Conservation (phyloP, 1,140 invertebrate genomes). For the Bactericera cockerelli region DNA sequence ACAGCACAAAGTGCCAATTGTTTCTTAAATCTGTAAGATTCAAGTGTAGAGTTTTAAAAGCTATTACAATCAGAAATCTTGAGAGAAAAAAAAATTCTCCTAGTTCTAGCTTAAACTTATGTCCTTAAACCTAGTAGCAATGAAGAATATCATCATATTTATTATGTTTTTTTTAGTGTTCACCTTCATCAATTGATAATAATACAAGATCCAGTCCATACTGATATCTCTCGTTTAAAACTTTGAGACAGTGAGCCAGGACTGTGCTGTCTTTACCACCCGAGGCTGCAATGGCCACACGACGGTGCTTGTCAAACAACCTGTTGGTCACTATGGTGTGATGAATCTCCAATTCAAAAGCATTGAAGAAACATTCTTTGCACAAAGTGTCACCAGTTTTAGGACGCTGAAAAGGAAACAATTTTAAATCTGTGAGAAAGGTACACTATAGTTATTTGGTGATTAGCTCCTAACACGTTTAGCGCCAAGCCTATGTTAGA, state of each 20-base stretch:
- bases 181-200: constrained; percentile 93
- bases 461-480: constrained; percentile 5
- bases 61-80: no score
- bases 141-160: no score
- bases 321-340: constrained; percentile 73
- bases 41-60: no score
- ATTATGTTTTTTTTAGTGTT: no score
- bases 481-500: no score
- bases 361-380: constrained; percentile 87
- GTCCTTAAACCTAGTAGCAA: no score
- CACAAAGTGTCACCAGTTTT: constrained; percentile 85
- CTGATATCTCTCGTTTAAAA: constrained; percentile 77
- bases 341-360: constrained; percentile 94
- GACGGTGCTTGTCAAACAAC: constrained; percentile 72
- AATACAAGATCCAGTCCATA: constrained; percentile 86
- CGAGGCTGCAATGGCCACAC: constrained; percentile 89
- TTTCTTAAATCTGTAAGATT: no score
- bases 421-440: constrained; percentile 10
- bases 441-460: constrained; percentile 12
- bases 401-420: constrained; percentile 47
- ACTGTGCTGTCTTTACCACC: constrained; percentile 99
- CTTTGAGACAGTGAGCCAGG: constrained; percentile 77
- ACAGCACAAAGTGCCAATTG: no score
- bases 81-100: no score
- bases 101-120: no score